Conservation (phyloP, 2,797 vertebrate genomes). For the Poeciliopsis presidionis region DNA sequence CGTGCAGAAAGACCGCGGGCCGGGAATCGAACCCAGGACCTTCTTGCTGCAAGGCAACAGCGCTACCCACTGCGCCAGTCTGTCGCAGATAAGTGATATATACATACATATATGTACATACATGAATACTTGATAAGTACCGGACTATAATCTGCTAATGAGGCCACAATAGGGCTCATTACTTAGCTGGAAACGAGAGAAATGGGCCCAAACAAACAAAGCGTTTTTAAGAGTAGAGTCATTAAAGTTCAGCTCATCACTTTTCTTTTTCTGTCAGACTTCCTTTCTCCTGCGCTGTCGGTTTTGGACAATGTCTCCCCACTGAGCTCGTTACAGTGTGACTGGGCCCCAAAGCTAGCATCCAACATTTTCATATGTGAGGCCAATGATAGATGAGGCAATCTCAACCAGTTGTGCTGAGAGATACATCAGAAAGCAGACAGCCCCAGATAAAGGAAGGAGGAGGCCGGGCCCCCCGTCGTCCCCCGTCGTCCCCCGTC, state of each 20-base stretch:
- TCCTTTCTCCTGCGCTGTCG: constrained; percentile 1
- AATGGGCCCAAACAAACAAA: background rate
- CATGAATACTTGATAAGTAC: background rate
- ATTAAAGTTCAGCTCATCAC: constrained; percentile 20
- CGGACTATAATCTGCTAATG: constrained; percentile 13
- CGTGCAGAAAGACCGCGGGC: too few species aligned
- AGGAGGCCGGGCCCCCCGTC: constrained; percentile 55
- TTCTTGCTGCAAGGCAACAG: too few species aligned
- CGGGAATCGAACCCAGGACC: too few species aligned
- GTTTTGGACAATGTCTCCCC: constrained; percentile 60
- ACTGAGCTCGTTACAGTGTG: constrained; percentile 72
- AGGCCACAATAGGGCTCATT: constrained; percentile 22
- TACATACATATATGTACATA: background rate
- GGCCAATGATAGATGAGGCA: constrained; percentile 84
- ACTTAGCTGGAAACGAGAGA: background rate
- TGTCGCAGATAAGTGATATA: constrained; percentile 20
- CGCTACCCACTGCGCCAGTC: too few species aligned
- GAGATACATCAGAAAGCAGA: constrained; percentile 83
- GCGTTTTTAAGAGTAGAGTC: background rate
- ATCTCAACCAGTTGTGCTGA: constrained; percentile 80
- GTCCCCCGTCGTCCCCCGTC: constrained; percentile 63
- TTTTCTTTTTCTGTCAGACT: constrained; percentile 18
- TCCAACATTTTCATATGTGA: constrained; percentile 78
- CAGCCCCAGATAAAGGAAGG: constrained; percentile 77
- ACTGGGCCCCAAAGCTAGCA: constrained; percentile 63